Percentiles rank a stretch among this genome's conserved stretches.
These are phyloP conservation scores for Morone saxatilis DNA, from an alignment of 2,113 vertebrate genomes.

Conservation along the genomic window DNA sequence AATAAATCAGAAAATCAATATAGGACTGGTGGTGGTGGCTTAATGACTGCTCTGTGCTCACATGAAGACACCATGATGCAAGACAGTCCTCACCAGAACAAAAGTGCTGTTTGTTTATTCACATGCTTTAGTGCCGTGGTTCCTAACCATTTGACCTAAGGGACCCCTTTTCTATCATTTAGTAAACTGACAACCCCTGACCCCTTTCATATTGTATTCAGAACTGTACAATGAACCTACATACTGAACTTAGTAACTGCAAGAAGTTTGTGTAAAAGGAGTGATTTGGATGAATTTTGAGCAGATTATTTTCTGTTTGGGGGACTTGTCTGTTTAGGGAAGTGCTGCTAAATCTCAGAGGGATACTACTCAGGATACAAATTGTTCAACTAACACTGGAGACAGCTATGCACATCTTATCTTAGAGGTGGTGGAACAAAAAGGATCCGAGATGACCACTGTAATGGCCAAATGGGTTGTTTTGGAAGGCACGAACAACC, in stretches of 20 bases:
- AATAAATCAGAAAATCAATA: too few relatives aligned
- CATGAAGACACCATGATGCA: neutral
- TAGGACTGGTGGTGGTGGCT: too few relatives aligned
- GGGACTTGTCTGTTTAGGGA: too few relatives aligned
- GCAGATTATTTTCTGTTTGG: too few relatives aligned
- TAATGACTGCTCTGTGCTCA: constrained; percentile 27
- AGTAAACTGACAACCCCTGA: too few relatives aligned
- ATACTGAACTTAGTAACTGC: too few relatives aligned
- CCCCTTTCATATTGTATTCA: too few relatives aligned
- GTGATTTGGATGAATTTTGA: too few relatives aligned
- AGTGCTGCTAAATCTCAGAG: neutral
- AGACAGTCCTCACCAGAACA: neutral
- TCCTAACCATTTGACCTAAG: too few relatives aligned
- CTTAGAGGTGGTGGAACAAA: neutral
- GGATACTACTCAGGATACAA: neutral
- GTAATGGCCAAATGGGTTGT: neutral
- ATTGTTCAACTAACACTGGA: neutral
- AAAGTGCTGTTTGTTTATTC: neutral
- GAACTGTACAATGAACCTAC: too few relatives aligned
- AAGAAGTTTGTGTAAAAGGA: too few relatives aligned
- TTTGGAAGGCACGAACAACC: neutral
- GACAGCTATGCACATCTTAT: neutral
- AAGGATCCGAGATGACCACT: neutral
- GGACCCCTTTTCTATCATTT: too few relatives aligned
- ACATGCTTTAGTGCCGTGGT: neutral